These are phyloP conservation scores for Choloepus didactylus DNA, from an alignment of 2,797 vertebrate species.

Conservation along the genomic window DNA sequence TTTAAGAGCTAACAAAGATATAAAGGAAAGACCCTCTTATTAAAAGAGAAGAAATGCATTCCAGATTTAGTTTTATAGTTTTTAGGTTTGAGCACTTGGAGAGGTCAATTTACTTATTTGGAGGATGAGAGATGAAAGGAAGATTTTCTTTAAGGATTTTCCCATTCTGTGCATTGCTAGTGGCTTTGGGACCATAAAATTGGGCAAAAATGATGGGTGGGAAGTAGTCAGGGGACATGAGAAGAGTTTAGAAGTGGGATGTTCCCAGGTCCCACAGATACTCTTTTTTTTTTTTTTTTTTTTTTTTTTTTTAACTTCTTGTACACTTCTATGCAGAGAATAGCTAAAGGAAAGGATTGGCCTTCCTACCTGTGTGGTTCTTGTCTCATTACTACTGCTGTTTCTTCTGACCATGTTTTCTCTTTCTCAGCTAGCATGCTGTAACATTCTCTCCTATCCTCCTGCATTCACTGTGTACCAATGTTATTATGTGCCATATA, in stretches of 20 bases:
- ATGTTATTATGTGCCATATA: too few species aligned
- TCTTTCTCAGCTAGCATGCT: not conserved
- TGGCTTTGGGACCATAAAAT: not conserved
- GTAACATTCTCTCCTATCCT: too few species aligned
- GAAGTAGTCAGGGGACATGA: too few species aligned
- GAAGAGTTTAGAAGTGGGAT: accelerated
- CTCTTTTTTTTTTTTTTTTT: too few species aligned
- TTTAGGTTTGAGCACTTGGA: not conserved
- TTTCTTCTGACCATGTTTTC: not conserved
- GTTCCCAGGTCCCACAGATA: not conserved
- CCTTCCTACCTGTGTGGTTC: accelerated
- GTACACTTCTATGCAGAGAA: not conserved
- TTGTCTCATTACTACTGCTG: not conserved
- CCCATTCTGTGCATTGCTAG: accelerated
- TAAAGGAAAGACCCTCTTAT: not conserved
- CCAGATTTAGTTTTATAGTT: not conserved
- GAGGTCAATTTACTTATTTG: not conserved
- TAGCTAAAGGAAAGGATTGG: not conserved
- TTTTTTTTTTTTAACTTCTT: not conserved
- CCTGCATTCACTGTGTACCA: not conserved
- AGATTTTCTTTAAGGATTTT: not conserved
- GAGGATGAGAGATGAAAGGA: not conserved
- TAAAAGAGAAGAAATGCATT: not conserved
- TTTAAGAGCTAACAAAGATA: not conserved
- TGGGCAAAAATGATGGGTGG: not conserved